Evolutionary conservation across 2,113 vertebrate genomes (phyloP).

Genomic region (Dolichallabes microphthalmus): DNA sequence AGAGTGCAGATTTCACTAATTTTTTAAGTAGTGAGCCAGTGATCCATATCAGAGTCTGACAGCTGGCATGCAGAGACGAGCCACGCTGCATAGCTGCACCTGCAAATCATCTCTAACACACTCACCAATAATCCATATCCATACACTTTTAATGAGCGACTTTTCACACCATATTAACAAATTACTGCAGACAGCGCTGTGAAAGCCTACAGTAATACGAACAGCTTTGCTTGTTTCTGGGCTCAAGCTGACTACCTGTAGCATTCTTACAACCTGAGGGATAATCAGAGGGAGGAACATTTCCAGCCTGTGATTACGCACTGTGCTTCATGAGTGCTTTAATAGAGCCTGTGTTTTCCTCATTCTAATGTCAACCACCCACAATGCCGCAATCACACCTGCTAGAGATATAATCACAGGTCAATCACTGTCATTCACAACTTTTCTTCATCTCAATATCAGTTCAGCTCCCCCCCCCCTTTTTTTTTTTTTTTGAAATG

Average conservation of each 20-base stretch:
- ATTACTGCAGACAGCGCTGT: neutral
- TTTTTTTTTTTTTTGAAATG: slow-evolving; percentile 37
- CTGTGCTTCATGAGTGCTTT: slow-evolving; percentile 11
- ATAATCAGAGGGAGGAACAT: slow-evolving; percentile 36
- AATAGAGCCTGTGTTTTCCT: slow-evolving; percentile 47
- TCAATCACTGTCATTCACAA: slow-evolving; percentile 57
- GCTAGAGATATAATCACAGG: slow-evolving; percentile 56
- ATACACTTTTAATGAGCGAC: slow-evolving; percentile 31
- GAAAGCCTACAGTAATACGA: neutral
- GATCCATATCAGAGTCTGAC: slow-evolving; percentile 21
- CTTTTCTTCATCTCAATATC: slow-evolving; percentile 48
- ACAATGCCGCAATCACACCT: slow-evolving; percentile 49
- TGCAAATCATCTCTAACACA: slow-evolving; percentile 2
- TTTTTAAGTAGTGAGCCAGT: neutral
- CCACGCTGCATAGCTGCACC: slow-evolving; percentile 13
- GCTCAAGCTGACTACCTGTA: slow-evolving; percentile 13
- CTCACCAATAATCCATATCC: slow-evolving; percentile 30
- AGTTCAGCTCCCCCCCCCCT: neutral
- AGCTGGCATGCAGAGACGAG: slow-evolving; percentile 21
- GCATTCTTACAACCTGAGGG: neutral
- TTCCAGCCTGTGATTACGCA: slow-evolving; percentile 32
- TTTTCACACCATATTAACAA: slow-evolving; percentile 34
- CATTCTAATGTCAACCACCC: slow-evolving; percentile 39
- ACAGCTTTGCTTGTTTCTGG: neutral
- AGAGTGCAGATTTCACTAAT: neutral